Percentiles rank a stretch among this genome's conserved stretches.
These are phyloP conservation scores for Zelleria hepariella DNA, from an alignment of 2,888 invertebrate genomes.

Conservation along the genomic window DNA sequence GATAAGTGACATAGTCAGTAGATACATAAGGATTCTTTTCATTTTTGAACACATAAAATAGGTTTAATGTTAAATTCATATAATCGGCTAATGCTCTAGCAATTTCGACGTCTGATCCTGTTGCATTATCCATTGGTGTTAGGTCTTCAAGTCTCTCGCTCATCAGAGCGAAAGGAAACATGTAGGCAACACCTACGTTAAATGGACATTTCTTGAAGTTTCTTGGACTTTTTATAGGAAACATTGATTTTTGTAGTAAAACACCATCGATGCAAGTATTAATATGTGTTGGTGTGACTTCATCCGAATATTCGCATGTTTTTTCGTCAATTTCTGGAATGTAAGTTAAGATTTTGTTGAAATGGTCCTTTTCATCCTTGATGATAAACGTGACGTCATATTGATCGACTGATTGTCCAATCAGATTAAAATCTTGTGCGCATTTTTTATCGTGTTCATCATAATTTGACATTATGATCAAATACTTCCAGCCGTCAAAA, in stretches of 20 bases:
- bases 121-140: conserved; percentile 25
- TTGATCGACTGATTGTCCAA: conserved; percentile 19
- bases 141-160: conserved; percentile 23
- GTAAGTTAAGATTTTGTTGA: conserved; percentile 23
- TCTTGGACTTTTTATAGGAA: conserved; percentile 27
- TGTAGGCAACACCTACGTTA: conserved; percentile 33
- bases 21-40: conserved; percentile 26
- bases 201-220: conserved; percentile 42
- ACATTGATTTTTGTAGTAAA: conserved; percentile 18
- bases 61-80: conserved; percentile 36
- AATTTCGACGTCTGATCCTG: conserved; percentile 42
- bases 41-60: conserved; percentile 28
- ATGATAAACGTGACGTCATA: conserved; percentile 31
- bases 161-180: conserved; percentile 37
- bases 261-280: conserved; percentile 29
- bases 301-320: conserved; percentile 24
- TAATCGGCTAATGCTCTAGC: conserved; percentile 40
- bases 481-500: conserved; percentile 22
- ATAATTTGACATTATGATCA: conserved; percentile 23
- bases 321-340: conserved; percentile 27
- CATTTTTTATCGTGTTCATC: conserved; percentile 14
- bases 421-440: conserved; percentile 19
- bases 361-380: conserved; percentile 12
- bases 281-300: conserved; percentile 18
- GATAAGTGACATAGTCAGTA: conserved; percentile 25